phyloP scores from a whole-genome alignment of 2,888 invertebrate species.

The Drosophila macrospina region DNA sequence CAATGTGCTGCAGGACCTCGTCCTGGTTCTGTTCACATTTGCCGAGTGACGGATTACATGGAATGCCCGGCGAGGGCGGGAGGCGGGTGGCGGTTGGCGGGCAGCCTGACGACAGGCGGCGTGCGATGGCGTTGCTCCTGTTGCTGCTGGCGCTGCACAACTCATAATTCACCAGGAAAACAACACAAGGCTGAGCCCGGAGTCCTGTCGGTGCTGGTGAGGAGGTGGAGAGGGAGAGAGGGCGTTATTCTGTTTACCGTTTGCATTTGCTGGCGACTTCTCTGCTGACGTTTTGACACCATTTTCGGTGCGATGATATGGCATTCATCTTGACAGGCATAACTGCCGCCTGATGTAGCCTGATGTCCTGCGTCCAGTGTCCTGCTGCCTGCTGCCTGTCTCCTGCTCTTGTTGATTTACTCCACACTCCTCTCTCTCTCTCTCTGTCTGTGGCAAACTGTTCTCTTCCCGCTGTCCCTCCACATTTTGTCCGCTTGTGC shows the following conservation, averaged over 20 bases:
- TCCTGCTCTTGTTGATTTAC: conserved; percentile 56
- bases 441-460: conserved; percentile 13
- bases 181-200: conserved; percentile 36
- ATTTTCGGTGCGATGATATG: conserved; percentile 82
- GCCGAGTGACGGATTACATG: conserved; percentile 61
- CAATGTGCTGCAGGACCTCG: conserved; percentile 6
- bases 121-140: conserved; percentile 31
- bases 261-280: conserved; percentile 45
- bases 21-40: conserved; percentile 32
- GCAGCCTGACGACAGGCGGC: conserved; percentile 15
- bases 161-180: conserved; percentile 78
- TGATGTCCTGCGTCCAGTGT: conserved; percentile 5
- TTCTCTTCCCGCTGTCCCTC: neutral
- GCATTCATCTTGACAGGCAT: conserved; percentile 83
- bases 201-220: conserved; percentile 1
- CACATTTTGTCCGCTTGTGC: conserved; percentile 29
- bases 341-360: conserved; percentile 69
- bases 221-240: conserved; percentile 6
- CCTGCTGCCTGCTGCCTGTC: conserved; percentile 6
- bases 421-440: conserved; percentile 27
- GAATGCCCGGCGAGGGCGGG: conserved; percentile 32
- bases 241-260: conserved; percentile 41
- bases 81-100: too few relatives aligned
- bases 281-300: conserved; percentile 77
- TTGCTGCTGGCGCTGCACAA: conserved; percentile 61